These are phyloP conservation scores for Spea bombifrons DNA, from an alignment of 2,113 vertebrate species.

Conservation along the genomic window DNA sequence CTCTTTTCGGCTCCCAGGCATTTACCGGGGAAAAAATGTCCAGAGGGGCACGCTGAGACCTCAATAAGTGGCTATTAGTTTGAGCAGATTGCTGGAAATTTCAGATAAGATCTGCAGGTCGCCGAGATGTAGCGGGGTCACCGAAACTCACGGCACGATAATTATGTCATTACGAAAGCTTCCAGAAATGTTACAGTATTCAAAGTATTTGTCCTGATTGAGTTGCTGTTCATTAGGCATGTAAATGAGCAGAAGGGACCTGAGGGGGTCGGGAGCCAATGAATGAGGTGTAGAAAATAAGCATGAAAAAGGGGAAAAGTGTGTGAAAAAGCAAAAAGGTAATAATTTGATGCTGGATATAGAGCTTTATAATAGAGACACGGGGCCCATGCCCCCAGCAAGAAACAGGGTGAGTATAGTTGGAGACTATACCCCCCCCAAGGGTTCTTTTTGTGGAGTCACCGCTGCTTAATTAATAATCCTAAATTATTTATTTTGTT, in stretches of 20 bases:
- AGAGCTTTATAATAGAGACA: no score
- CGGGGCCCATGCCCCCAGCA: no score
- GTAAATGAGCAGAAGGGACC: neutral
- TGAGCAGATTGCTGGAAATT: neutral
- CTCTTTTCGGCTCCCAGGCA: neutral
- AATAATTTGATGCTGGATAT: no score
- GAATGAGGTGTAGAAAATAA: neutral
- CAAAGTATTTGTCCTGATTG: neutral
- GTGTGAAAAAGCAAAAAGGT: no score
- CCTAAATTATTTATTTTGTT: no score
- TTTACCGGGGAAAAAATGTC: neutral
- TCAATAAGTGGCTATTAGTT: neutral
- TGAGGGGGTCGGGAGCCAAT: neutral
- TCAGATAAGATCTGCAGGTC: constrained; percentile 6
- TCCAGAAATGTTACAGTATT: neutral
- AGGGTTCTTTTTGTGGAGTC: no score
- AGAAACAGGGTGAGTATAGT: no score
- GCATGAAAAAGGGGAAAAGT: neutral
- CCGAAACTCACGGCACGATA: neutral
- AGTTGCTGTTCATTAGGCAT: neutral
- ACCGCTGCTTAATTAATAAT: no score
- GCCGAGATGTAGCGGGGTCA: neutral
- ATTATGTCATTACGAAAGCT: neutral
- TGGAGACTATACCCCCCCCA: no score
- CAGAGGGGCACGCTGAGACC: neutral